These are phyloP conservation scores for Pollenia griseotomentosa DNA, from an alignment of 2,888 invertebrate genomes.

Conservation along the genomic window DNA sequence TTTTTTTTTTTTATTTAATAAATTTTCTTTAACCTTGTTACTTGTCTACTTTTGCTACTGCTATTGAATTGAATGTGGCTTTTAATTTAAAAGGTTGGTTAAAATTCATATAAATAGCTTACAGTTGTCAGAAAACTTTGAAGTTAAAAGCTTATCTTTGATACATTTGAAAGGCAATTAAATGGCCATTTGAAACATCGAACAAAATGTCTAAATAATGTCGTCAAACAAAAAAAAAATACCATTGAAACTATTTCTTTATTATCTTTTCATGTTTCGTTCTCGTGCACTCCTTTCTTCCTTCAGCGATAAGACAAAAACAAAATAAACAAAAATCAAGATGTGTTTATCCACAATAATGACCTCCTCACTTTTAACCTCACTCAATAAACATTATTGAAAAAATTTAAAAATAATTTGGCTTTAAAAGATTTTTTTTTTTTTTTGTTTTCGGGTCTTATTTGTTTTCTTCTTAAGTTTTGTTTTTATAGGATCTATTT, in stretches of 20 bases:
- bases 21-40: too few species aligned
- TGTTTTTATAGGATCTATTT: not conserved
- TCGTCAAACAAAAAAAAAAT: slow-evolving; percentile 3
- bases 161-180: slow-evolving; percentile 25
- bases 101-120: slow-evolving; percentile 36
- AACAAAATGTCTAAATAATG: slow-evolving; percentile 11
- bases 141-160: slow-evolving; percentile 1
- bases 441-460: not conserved
- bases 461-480: not conserved
- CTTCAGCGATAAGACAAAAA: not conserved
- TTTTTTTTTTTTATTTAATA: not conserved
- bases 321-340: slow-evolving; percentile 41
- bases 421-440: not conserved
- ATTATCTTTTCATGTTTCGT: not conserved
- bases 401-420: slow-evolving; percentile 19
- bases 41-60: not conserved
- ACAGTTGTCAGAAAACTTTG: slow-evolving; percentile 16
- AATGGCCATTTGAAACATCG: not conserved
- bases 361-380: slow-evolving; percentile 19
- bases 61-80: not conserved
- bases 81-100: not conserved
- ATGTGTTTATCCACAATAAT: slow-evolving; percentile 14
- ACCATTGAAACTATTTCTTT: not conserved
- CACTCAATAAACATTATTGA: slow-evolving; percentile 6
- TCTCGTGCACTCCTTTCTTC: not conserved